phyloP scores from a whole-genome alignment of 2,113 vertebrate species.

The Scartelaos histophorus region DNA sequence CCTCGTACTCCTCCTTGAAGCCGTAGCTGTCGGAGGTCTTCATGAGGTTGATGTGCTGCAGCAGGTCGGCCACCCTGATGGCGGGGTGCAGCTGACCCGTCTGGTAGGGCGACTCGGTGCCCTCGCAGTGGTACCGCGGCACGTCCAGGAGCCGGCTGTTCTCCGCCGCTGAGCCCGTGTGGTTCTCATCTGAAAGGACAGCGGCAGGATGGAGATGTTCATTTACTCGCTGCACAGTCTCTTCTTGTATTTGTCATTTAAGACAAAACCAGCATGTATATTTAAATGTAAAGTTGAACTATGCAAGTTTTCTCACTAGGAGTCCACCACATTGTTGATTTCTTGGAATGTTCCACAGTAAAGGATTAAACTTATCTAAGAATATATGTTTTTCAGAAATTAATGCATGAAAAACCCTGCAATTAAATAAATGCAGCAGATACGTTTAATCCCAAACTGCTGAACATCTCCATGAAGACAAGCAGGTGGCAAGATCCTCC shows the following conservation, averaged over 20 bases:
- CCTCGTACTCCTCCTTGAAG: constrained; percentile 99
- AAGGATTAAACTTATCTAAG: too few species aligned
- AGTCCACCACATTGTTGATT: too few species aligned
- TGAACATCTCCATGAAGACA: too few species aligned
- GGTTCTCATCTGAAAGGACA: constrained; percentile 87
- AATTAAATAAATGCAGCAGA: too few species aligned
- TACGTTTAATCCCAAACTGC: too few species aligned
- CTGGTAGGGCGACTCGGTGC: constrained; percentile 96
- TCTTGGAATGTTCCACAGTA: too few species aligned
- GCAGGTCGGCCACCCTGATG: constrained; percentile 94
- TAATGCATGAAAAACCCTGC: too few species aligned
- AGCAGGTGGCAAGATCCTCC: too few species aligned
- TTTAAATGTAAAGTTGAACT: too few species aligned
- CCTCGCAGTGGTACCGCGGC: constrained; percentile 95
- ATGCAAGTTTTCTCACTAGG: too few species aligned
- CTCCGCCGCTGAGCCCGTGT: constrained; percentile 87
- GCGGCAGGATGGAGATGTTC: neutral
- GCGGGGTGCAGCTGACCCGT: constrained; percentile 97
- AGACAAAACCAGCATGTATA: too few species aligned
- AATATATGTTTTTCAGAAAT: too few species aligned
- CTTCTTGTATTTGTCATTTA: neutral
- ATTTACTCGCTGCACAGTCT: neutral
- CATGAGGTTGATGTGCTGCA: constrained; percentile 99
- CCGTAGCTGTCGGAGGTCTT: constrained; percentile 99
- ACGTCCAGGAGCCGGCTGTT: constrained; percentile 93